Percentiles rank a stretch among this genome's conserved stretches.
Conservation (phyloP, 2,888 invertebrate genomes). For the Parnassius apollo region DNA sequence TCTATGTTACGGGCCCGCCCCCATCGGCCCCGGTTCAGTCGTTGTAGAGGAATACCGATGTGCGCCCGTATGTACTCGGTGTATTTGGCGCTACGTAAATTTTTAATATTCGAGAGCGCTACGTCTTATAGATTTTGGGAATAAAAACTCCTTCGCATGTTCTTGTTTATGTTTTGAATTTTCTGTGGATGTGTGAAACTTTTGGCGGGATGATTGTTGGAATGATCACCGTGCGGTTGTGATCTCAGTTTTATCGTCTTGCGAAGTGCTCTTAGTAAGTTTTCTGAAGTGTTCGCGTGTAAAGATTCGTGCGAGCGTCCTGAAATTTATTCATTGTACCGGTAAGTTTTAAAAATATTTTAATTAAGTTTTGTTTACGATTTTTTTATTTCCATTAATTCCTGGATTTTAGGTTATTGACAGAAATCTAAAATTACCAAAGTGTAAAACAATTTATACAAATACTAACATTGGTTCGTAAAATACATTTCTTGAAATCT, state of each 20-base stretch:
- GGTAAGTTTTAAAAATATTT: slow-evolving; percentile 45
- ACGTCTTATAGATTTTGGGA: slow-evolving; percentile 12
- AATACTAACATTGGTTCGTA: too few relatives aligned
- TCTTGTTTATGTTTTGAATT: not conserved
- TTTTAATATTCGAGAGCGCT: slow-evolving; percentile 56
- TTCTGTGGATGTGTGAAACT: slow-evolving; percentile 19
- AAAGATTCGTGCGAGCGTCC: slow-evolving; percentile 55
- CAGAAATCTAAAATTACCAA: too few relatives aligned
- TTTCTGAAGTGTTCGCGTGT: slow-evolving; percentile 65
- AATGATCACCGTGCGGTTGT: slow-evolving; percentile 11
- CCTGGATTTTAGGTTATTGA: too few relatives aligned
- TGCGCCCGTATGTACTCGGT: slow-evolving; percentile 15
- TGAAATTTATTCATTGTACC: slow-evolving; percentile 60
- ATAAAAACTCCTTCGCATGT: slow-evolving; percentile 3
- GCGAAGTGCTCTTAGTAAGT: slow-evolving; percentile 40
- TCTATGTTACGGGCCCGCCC: slow-evolving; percentile 36
- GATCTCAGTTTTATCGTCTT: slow-evolving; percentile 12
- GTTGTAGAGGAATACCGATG: slow-evolving; percentile 20
- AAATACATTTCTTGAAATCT: too few relatives aligned
- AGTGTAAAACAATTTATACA: too few relatives aligned
- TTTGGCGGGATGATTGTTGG: slow-evolving; percentile 10
- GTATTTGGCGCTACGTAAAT: slow-evolving; percentile 49
- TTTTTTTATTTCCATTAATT: too few relatives aligned
- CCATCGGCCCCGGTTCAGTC: slow-evolving; percentile 40
- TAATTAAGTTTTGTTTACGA: not conserved